Evolutionary conservation across 2,113 vertebrate genomes (phyloP).

Genomic region (Melierax canorus): DNA sequence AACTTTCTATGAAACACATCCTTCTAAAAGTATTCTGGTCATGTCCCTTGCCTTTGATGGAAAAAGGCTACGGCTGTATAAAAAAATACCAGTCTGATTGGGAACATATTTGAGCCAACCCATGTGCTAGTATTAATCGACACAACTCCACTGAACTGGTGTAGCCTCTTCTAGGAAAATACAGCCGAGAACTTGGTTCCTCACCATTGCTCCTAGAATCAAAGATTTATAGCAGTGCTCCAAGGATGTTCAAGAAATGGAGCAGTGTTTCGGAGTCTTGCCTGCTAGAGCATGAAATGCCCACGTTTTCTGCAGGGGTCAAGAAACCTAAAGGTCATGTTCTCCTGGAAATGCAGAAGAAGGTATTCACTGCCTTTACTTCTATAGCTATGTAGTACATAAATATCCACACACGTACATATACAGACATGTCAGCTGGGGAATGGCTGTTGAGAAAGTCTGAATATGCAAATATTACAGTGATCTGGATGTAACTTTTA

Average conservation of each 20-base stretch:
- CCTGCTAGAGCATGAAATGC: not conserved
- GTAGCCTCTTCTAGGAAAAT: not conserved
- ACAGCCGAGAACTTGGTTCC: not conserved
- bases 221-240: not conserved
- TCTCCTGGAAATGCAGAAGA: not conserved
- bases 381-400: not conserved
- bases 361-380: not conserved
- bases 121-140: not conserved
- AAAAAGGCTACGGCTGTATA: not conserved
- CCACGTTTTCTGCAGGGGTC: not conserved
- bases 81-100: not conserved
- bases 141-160: not conserved
- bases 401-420: fast-evolving
- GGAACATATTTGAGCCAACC: not conserved
- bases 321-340: not conserved
- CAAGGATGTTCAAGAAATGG: not conserved
- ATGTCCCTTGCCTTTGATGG: not conserved
- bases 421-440: too few relatives aligned
- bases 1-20: not conserved
- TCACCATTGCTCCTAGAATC: not conserved
- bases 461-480: not conserved
- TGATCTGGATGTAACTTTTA: not conserved
- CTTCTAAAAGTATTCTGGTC: not conserved
- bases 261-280: not conserved
- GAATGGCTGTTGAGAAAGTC: not conserved